Conservation (phyloP, 2,888 invertebrate species). For the Morpho helenor region DNA sequence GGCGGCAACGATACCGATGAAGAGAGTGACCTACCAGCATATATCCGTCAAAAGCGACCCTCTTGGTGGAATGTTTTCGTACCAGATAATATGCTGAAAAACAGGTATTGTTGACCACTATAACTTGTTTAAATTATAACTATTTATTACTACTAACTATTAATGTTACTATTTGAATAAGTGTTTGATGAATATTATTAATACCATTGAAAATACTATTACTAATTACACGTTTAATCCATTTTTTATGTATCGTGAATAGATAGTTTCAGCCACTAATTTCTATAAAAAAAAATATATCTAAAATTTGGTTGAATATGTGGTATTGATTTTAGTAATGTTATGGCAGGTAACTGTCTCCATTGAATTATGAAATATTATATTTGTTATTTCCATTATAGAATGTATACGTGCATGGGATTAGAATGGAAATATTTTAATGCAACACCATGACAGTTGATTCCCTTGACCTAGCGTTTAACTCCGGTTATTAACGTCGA, state of each 20-base stretch:
- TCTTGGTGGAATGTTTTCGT: slow-evolving; percentile 96
- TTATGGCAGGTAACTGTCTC: no score
- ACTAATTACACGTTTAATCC: no score
- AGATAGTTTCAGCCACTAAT: no score
- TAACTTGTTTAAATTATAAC: neutral
- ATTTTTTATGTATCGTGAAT: no score
- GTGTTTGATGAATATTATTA: neutral
- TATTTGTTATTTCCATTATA: neutral
- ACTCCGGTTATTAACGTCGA: slow-evolving; percentile 52
- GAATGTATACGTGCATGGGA: slow-evolving; percentile 38
- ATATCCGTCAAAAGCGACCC: slow-evolving; percentile 84
- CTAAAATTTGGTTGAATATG: no score
- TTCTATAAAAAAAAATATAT: no score
- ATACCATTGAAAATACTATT: no score
- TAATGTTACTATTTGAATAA: slow-evolving; percentile 4
- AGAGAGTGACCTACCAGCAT: slow-evolving; percentile 62
- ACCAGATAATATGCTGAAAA: slow-evolving; percentile 85
- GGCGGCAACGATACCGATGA: slow-evolving; percentile 67
- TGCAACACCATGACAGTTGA: slow-evolving; percentile 50
- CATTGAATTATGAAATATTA: neutral
- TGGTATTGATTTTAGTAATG: no score
- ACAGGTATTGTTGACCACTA: slow-evolving; percentile 73
- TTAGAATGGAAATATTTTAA: slow-evolving; percentile 53
- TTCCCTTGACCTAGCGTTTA: slow-evolving; percentile 61
- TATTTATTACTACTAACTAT: neutral